These are phyloP conservation scores for Carassius carassius DNA, from an alignment of 2,113 vertebrate species.

Conservation along the genomic window DNA sequence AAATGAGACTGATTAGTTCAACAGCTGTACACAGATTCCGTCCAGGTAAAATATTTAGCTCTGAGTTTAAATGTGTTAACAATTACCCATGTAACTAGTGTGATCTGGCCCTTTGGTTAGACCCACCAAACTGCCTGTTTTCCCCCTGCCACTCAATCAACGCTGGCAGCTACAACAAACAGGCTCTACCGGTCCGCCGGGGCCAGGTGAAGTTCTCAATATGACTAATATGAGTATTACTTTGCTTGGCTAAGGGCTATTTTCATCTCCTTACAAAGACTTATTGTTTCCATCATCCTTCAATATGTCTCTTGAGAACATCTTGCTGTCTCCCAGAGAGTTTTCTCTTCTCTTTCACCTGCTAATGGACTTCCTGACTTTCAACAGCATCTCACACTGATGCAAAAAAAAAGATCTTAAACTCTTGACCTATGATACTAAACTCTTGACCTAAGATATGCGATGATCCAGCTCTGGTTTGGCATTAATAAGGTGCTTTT, in stretches of 20 bases:
- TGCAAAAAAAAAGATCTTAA: neutral
- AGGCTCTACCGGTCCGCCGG: neutral
- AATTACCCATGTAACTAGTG: conserved; percentile 57
- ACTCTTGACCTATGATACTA: neutral
- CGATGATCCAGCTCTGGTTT: neutral
- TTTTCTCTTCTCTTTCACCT: conserved; percentile 20
- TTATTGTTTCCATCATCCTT: conserved; percentile 19
- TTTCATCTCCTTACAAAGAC: conserved; percentile 23
- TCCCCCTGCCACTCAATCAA: conserved; percentile 49
- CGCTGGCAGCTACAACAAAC: conserved; percentile 46
- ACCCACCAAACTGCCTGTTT: conserved; percentile 29
- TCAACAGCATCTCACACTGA: neutral
- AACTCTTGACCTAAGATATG: no score
- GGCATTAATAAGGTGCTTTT: neutral
- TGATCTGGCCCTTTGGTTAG: conserved; percentile 47
- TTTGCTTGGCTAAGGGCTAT: conserved; percentile 14
- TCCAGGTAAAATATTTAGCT: conserved; percentile 63
- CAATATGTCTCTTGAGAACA: conserved; percentile 5
- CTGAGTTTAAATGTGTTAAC: conserved; percentile 61
- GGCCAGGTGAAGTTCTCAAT: conserved; percentile 33
- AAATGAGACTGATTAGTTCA: conserved; percentile 61
- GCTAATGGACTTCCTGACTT: conserved; percentile 30
- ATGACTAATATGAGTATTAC: conserved; percentile 25
- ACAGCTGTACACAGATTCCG: conserved; percentile 56
- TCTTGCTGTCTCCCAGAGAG: neutral